Evolutionary conservation across 1,140 invertebrate species (phyloP).

Genomic region (Papilio polytes): DNA sequence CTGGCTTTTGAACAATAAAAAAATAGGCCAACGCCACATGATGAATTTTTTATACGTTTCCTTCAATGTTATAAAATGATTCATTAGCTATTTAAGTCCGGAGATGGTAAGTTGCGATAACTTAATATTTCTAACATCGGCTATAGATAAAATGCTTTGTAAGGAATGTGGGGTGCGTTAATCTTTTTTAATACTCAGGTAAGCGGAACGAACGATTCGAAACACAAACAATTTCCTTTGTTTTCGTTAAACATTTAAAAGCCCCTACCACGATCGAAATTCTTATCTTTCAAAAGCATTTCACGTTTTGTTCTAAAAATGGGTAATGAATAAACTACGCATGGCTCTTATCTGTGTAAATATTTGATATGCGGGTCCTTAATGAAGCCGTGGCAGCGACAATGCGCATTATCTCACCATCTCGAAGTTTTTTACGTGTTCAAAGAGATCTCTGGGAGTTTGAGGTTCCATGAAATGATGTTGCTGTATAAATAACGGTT

Average conservation of each 20-base stretch:
- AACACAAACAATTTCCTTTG: conserved; percentile 47
- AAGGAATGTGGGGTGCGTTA: conserved; percentile 38
- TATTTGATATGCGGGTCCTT: conserved; percentile 68
- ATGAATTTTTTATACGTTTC: neutral
- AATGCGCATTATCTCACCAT: conserved; percentile 61
- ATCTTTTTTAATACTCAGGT: conserved; percentile 36
- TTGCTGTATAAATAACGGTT: conserved; percentile 54
- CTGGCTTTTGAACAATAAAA: neutral
- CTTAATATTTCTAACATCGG: conserved; percentile 31
- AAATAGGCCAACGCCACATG: neutral
- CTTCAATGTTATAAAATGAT: neutral
- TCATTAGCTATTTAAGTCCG: conserved; percentile 30
- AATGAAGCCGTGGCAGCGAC: conserved; percentile 63
- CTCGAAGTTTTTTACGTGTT: conserved; percentile 52
- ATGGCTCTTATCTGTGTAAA: conserved; percentile 62
- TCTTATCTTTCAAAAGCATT: conserved; percentile 52
- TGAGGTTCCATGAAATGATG: conserved; percentile 44
- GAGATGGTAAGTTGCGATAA: conserved; percentile 31
- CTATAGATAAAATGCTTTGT: conserved; percentile 33
- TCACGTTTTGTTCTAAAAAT: conserved; percentile 59
- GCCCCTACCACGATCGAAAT: conserved; percentile 46
- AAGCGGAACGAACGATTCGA: conserved; percentile 41
- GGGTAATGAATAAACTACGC: conserved; percentile 64
- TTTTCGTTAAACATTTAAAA: conserved; percentile 48
- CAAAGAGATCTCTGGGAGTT: conserved; percentile 48